Conservation (phyloP, 2,797 vertebrate genomes). For the Allobates femoralis region DNA sequence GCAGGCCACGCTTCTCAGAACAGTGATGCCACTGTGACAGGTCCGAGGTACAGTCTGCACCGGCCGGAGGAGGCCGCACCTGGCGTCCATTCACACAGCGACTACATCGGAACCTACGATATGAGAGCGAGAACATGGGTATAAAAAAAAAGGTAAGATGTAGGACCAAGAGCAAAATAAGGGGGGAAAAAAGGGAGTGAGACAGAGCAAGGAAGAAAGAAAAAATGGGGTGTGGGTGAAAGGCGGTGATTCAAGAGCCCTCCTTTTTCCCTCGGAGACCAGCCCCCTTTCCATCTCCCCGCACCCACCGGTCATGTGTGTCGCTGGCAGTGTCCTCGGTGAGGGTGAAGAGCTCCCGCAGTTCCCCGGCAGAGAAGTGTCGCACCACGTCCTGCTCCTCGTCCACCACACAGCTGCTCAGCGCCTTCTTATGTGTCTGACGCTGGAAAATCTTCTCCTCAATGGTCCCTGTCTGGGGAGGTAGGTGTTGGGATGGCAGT, state of each 20-base stretch:
- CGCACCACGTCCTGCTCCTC: conserved; percentile 95
- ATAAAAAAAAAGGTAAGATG: no score
- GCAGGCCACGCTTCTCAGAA: conserved; percentile 85
- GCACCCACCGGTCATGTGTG: conserved; percentile 88
- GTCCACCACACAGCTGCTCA: conserved; percentile 97
- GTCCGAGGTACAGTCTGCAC: conserved; percentile 89
- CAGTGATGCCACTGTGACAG: conserved; percentile 96
- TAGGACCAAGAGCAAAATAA: neutral
- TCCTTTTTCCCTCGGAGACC: no score
- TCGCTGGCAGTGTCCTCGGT: conserved; percentile 88
- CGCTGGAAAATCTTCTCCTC: conserved; percentile 98
- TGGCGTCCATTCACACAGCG: conserved; percentile 90
- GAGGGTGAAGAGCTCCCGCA: conserved; percentile 89
- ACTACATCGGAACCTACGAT: conserved; percentile 86
- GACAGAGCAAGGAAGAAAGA: no score
- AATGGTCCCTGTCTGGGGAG: conserved; percentile 89
- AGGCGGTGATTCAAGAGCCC: no score
- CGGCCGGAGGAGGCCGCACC: conserved; percentile 81
- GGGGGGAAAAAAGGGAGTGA: no score
- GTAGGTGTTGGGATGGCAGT: no score
- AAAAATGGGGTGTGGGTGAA: no score
- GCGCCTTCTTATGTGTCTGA: conserved; percentile 96
- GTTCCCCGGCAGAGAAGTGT: conserved; percentile 93
- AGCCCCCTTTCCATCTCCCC: neutral
- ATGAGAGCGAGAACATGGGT: no score